Percentiles rank a stretch among this genome's conserved stretches.
Evolutionary conservation across 2,113 vertebrate genomes (phyloP).

Genomic region (Dicentrarchus labrax): DNA sequence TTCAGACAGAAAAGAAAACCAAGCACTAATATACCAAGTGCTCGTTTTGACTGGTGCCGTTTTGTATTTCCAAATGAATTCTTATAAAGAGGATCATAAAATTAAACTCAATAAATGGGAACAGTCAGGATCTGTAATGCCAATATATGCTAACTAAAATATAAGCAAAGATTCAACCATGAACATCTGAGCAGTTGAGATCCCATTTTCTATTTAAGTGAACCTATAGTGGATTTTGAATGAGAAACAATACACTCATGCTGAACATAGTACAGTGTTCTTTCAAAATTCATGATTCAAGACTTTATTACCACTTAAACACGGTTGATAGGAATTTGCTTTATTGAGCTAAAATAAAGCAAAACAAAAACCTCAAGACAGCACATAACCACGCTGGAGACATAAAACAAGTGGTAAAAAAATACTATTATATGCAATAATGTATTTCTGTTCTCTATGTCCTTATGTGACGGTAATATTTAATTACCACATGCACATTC

Average conservation of each 20-base stretch:
- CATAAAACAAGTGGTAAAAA: constrained; percentile 47
- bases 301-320: constrained; percentile 10
- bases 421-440: constrained; percentile 17
- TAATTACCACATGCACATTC: constrained; percentile 22
- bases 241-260: constrained; percentile 4
- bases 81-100: constrained; percentile 35
- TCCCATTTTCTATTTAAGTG: background rate
- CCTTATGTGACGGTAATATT: constrained; percentile 23
- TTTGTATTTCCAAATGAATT: constrained; percentile 32
- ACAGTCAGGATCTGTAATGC: constrained; percentile 1
- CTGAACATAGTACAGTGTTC: background rate
- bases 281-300: background rate
- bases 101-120: constrained; percentile 20
- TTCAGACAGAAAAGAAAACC: constrained; percentile 38
- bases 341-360: constrained; percentile 27
- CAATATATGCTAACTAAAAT: constrained; percentile 11
- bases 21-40: constrained; percentile 16
- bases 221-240: constrained; percentile 6
- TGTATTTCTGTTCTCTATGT: background rate
- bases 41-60: constrained; percentile 8
- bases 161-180: constrained; percentile 17
- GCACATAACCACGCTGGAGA: constrained; percentile 25
- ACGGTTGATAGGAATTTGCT: constrained; percentile 37
- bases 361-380: constrained; percentile 34
- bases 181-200: background rate